phyloP scores from a whole-genome alignment of 1,140 invertebrate genomes.

The Penaeus indicus region DNA sequence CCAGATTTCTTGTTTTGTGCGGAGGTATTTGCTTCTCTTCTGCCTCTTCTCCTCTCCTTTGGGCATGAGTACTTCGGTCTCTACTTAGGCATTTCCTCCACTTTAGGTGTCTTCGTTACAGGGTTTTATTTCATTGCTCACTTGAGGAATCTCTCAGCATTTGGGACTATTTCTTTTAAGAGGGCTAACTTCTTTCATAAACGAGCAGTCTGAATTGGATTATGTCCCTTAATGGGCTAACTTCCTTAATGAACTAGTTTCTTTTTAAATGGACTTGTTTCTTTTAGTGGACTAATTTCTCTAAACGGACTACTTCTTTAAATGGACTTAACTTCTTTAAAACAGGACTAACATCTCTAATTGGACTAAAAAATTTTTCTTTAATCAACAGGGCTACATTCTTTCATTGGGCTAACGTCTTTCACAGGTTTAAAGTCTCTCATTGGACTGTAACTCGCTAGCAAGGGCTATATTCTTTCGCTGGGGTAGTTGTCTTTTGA shows the following conservation, averaged over 20 bases:
- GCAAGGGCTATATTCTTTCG: no score
- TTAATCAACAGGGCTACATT: constrained; percentile 2
- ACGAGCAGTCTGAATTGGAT: neutral
- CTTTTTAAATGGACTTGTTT: constrained; percentile 21
- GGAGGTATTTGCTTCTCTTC: neutral
- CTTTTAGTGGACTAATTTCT: neutral
- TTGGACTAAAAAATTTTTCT: constrained; percentile 7
- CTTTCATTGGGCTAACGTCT: constrained; percentile 33
- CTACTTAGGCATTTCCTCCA: neutral
- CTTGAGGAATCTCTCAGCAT: no score
- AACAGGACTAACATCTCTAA: neutral
- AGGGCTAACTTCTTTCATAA: neutral
- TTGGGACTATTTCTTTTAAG: neutral
- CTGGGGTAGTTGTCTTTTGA: no score
- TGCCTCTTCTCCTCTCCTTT: neutral
- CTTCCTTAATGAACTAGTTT: neutral
- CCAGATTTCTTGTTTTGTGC: neutral
- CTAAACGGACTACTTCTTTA: constrained; percentile 13
- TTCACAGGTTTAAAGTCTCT: constrained; percentile 24
- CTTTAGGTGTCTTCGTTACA: no score
- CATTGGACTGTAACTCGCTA: neutral
- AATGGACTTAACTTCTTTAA: neutral
- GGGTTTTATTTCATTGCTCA: no score
- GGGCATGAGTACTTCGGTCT: neutral
- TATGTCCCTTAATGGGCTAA: neutral